Evolutionary conservation across 1,140 invertebrate species (phyloP), one percentile per base, ranked within the genome.

Genomic region (Drosophila lacteicornis): DNA sequence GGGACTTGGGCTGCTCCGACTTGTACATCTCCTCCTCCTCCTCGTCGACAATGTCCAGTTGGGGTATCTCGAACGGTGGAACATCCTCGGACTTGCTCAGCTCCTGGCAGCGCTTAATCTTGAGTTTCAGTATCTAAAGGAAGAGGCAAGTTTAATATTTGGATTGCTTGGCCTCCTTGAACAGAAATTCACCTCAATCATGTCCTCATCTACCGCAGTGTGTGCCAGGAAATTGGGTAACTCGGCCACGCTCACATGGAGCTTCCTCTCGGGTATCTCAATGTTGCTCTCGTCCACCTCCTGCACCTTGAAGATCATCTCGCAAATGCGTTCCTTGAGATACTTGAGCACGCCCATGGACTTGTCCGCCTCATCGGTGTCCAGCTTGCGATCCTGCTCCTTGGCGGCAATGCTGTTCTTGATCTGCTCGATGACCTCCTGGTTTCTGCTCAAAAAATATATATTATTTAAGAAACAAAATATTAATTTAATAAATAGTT

Each of bases 391-490:
- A 30, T 92, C 91, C 15, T 93, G 91, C 55, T 94, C 92, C 75
- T 93, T 93, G 69, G 93, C 91, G 13, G 93, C 71, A 57, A 96
- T 96, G 70, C 94, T 93, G 4, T 82, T 80, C 85, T 96, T 96
- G 2, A 96, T 80, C 50, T 94, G 93, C 36, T 94, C 94, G 47
- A 96, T 93, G 75, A 95, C 94, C 71, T 96, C 96, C 56, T 95
- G 94, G 74, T 95, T 96, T 69, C 96, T 96, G 38, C 9, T 25
- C 19, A 12, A 3, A 0, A 63, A 15, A 38, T n/a, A 33, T 8
- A 4, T 15, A 9, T n/a, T n/a, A 40, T 30, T 38, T 9, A 4
- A 33, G 30, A 4, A 19, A 43, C 30, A 30, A 8, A 6, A 57
- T 12, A 42, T 12, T 49, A 5, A 40, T 3, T n/a, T 57, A 7